Percentiles rank a stretch among this genome's conserved stretches.
phyloP scores from a whole-genome alignment of 1,140 invertebrate species.

The Drosophila grimshawi region DNA sequence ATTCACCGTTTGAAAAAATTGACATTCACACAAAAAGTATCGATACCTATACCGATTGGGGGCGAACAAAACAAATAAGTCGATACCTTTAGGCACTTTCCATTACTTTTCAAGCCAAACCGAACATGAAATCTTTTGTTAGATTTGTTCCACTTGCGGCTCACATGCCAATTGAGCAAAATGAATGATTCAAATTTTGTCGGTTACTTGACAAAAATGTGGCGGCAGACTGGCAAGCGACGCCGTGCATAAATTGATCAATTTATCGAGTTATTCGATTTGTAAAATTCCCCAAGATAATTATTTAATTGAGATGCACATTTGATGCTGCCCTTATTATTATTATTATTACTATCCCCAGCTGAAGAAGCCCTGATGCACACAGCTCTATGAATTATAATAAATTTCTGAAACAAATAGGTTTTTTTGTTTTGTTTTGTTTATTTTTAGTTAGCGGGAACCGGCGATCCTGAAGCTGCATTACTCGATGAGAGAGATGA shows the following conservation, averaged over 20 bases:
- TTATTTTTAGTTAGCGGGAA: conserved; percentile 79
- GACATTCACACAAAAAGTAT: not conserved
- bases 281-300: not conserved
- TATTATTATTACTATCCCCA: too few relatives aligned
- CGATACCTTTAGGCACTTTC: not conserved
- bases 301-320: conserved; percentile 2
- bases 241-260: not conserved
- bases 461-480: conserved; percentile 77
- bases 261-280: conserved; percentile 1
- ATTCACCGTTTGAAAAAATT: conserved; percentile 8
- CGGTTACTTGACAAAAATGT: conserved; percentile 21
- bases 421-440: conserved; percentile 46
- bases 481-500: conserved; percentile 82
- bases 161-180: not conserved
- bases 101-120: not conserved
- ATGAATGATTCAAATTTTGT: too few relatives aligned
- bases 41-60: not conserved
- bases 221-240: not conserved
- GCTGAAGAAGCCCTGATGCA: not conserved
- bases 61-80: not conserved
- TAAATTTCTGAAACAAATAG: conserved; percentile 71
- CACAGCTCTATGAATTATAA: conserved; percentile 3
- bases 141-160: not conserved
- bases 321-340: not conserved
- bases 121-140: not conserved